Base-by-base conservation (phyloP, 64 coral and sea anemone species). In the Pachyseris speciosa region DNA sequence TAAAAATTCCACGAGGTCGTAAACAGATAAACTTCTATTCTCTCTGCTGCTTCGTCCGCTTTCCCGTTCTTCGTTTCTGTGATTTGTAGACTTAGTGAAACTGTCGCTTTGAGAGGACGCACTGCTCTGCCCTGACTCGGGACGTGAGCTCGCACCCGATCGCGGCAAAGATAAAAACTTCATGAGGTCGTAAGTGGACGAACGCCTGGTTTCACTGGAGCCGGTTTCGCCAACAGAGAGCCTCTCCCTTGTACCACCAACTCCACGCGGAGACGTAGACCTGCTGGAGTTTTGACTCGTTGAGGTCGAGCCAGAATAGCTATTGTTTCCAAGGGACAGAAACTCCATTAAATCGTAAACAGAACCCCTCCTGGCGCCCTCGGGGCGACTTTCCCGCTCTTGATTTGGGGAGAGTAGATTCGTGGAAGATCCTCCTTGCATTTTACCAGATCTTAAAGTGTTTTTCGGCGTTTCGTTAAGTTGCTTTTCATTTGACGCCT, bases 301-400 rank as follows among this genome's bases (percentile, higher is more conserved):
- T 1, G 77, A 60, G 2, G 32, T 8, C 1, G 77, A 80, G 0
- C 20, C 53, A 0, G 52, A 4, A 7, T 60, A 34, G 2, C 8
- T 22, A 39, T 17, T 34, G 7, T 33, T 80, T 40, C 51, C 84
- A 12, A 96, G 95, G 1, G 95, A 89, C 22, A 96, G 52, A 72
- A 96, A 96, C 64, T 96, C 95, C 42, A 79, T 86, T 32, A 96
- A 42, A 52, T 96, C 91, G 61, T 96, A 96, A 16, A 91, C 84
- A 22, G 95, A 96, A 0, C 78, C 45, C 26, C 87, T 89, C 90
- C 95, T 75, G 17, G 59, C 28, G 28, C 57, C 33, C 15, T 78
- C 66, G 19, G 22, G 16, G 29, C 10, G 20, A 4, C 2, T 41
- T 45, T 83, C 67, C n/a, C 44, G 9, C 19, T 69, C 83, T 71